phyloP scores from a whole-genome alignment of 1,140 invertebrate species.

The Pseudomyrmex concolor region DNA sequence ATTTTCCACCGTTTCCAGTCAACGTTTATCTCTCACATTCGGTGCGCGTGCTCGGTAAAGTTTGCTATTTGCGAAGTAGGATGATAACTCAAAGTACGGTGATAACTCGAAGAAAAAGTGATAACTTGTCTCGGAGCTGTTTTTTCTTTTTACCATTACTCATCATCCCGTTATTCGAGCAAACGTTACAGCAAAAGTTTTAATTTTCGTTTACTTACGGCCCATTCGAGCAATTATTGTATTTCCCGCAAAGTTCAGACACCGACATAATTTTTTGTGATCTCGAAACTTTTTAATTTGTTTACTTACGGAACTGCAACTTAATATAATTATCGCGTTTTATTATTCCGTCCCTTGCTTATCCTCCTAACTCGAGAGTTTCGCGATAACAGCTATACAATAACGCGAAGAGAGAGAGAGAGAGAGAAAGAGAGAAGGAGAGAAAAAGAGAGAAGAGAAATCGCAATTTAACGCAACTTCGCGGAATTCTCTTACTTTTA shows the following conservation, averaged over 20 bases:
- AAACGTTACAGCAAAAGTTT: slow-evolving; percentile 29
- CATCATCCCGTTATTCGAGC: neutral
- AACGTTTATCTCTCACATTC: neutral
- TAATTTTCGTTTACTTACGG: slow-evolving; percentile 21
- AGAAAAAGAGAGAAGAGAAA: neutral
- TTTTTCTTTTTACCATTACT: neutral
- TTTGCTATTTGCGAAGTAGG: too few species aligned
- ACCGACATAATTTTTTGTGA: slow-evolving; percentile 34
- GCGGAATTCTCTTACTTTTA: slow-evolving; percentile 10
- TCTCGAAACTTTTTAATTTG: slow-evolving; percentile 11
- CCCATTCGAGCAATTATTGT: slow-evolving; percentile 12
- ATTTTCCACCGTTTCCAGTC: neutral
- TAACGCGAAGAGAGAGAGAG: neutral
- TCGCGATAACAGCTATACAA: neutral
- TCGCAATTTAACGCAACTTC: neutral
- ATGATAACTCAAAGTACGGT: too few species aligned
- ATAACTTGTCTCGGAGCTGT: slow-evolving; percentile 1
- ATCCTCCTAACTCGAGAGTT: neutral
- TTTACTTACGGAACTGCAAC: slow-evolving; percentile 26
- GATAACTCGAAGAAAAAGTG: neutral
- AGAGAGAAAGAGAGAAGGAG: too few species aligned
- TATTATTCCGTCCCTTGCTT: slow-evolving; percentile 13
- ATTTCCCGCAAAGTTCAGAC: neutral
- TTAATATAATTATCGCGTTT: slow-evolving; percentile 46
- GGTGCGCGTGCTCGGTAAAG: too few species aligned